Evolutionary conservation across 1,140 invertebrate species (phyloP), one percentile per base, ranked within the genome.

Genomic region (Muscidifurax raptorellus): DNA sequence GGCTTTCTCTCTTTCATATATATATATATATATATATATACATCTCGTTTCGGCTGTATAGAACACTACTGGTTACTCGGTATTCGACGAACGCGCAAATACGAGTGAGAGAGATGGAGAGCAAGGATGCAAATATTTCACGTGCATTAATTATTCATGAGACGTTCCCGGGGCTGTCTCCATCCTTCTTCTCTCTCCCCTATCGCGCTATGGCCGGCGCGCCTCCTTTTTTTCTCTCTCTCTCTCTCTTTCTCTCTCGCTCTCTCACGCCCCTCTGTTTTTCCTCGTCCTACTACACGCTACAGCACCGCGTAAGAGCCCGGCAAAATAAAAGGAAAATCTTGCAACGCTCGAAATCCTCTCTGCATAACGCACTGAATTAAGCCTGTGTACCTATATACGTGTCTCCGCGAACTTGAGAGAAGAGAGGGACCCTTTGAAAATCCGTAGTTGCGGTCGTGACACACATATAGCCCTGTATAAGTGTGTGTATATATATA

Each of bases 111-210:
- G 36, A 36, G 36, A 40, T 6, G 10, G 36, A 40, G 36, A 40
- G 36, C 36, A 40, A 40, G 77, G 85, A 87, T 86, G 84, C 86
- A 87, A 86, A 86, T 86, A 85, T 83, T 82, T 80, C 47, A 85
- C 28, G 59, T 18, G 47, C 80, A 86, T 88, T 86, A 87, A 88
- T 88, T 88, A 87, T 87, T 87, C 87, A 86, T 87, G 84, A 82
- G 75, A 66, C 81, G 76, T 85, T 86, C 74, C 78, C 64, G 30
- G 10, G 59, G 78, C 36, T 75, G 77, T 84, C 85, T 82, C 71
- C 40, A 64, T 79, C 44, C 66, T 25, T 80, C 25, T 18, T 80
- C 52, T 6, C 67, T n/a, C 28, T 5, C 25, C 67, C 22, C 67
- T 69, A n/a, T n/a, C n/a, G n/a, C n/a, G n/a, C n/a, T n/a, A n/a